Base-by-base conservation (phyloP, 1,140 invertebrate genomes). In the Calliphora vicina region DNA sequence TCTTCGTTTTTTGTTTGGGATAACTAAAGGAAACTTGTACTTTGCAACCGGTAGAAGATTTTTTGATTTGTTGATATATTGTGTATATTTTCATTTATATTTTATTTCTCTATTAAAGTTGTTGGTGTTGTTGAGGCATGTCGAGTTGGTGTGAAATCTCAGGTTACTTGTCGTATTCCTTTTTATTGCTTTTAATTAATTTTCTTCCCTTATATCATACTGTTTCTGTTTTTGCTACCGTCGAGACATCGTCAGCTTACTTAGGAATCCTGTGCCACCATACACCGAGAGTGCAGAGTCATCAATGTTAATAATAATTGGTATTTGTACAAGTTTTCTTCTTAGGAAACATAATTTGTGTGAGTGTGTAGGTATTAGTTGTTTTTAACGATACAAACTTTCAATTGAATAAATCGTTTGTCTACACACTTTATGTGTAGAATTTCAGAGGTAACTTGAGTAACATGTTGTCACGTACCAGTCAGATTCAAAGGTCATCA, bases 251-350 rank as follows among this genome's bases (percentile, higher is more conserved):
- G 9, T 67, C 4, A 25, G 23, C n/a, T 67, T 1, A 23, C n/a
- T 10, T 67, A 20, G 6, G 20, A 23, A 50, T 50, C 17, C 13
- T 67, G 3, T 67, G n/a, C 61, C 17, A 23, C 6, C 4, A 67
- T 23, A 57, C 50, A 17, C 17, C 50, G 10, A 23, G 50, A 20
- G 20, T 67, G 61, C 61, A 67, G 20, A 20, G 9, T 67, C 61
- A 67, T 67, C 61, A 67, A 67, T 23, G 61, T 20, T 67, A 20
- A 67, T 67, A 67, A 67, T 67, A 67, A 67, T 67, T 67, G 61
- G 61, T 67, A 67, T 67, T 67, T 67, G 61, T 17, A 50, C 45
- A 12, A 50, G 4, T 13, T 35, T 50, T 3, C 12, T 17, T 50
- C 45, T 6, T 50, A 50, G 0, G 45, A 50, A 50, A 15, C 17